A percentile compares a stretch with the other conserved stretches of the same genome.
These are phyloP conservation scores for Caenorhabditis macrosperma DNA, from an alignment of 2,888 invertebrate genomes.

Conservation along the genomic window DNA sequence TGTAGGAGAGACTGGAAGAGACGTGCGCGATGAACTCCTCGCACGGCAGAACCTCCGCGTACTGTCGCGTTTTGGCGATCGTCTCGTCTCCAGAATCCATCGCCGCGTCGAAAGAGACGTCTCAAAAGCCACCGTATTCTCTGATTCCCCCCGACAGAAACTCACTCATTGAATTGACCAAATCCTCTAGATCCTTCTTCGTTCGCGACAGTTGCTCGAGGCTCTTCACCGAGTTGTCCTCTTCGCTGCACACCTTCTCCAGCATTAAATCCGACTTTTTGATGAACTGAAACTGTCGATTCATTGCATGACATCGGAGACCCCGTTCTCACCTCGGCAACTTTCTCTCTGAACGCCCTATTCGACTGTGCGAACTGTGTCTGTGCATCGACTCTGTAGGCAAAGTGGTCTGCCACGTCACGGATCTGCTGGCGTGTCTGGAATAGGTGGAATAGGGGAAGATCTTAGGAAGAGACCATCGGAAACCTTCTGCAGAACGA, in stretches of 20 bases:
- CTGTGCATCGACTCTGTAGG: conserved; percentile 86
- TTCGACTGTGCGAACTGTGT: conserved; percentile 87
- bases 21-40: conserved; percentile 53
- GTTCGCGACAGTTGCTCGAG: conserved; percentile 26
- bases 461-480: too few species aligned
- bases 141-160: too few species aligned
- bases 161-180: conserved; percentile 73
- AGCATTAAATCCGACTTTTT: conserved; percentile 80
- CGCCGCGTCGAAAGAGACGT: conserved; percentile 36
- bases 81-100: conserved; percentile 52
- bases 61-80: conserved; percentile 34
- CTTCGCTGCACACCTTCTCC: conserved; percentile 80
- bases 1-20: conserved; percentile 34
- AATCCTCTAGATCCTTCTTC: conserved; percentile 79
- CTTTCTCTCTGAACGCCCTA: conserved; percentile 87
- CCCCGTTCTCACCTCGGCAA: conserved; percentile 85
- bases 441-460: too few species aligned
- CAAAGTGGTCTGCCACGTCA: conserved; percentile 88
- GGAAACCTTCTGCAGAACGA: conserved; percentile 84
- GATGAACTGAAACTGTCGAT: conserved; percentile 79
- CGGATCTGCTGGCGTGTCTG: conserved; percentile 89
- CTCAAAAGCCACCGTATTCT: too few species aligned
- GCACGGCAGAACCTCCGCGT: conserved; percentile 42
- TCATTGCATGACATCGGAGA: background rate
- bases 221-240: conserved; percentile 61